These are phyloP conservation scores for Nyctibius grandis DNA, from an alignment of 2,797 vertebrate genomes.

Conservation along the genomic window DNA sequence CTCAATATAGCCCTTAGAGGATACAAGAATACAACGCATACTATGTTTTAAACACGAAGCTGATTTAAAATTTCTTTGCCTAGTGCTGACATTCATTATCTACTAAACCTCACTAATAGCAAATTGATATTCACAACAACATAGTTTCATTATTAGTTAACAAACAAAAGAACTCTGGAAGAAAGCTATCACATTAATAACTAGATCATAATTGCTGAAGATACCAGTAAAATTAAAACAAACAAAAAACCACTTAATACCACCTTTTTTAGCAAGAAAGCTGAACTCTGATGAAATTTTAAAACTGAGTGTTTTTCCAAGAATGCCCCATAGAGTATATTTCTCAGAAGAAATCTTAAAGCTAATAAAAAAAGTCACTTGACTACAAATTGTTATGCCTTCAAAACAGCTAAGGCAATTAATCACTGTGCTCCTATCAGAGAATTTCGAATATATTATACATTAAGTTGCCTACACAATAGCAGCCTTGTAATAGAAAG, in stretches of 20 bases:
- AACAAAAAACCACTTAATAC: neutral
- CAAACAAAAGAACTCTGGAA: neutral
- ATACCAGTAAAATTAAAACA: neutral
- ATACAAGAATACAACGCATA: neutral
- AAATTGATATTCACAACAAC: neutral
- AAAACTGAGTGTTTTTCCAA: neutral
- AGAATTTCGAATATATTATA: neutral
- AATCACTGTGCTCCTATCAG: neutral
- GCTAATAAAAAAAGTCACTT: neutral
- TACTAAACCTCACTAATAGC: neutral
- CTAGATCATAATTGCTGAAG: neutral
- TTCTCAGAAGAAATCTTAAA: neutral
- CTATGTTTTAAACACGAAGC: neutral
- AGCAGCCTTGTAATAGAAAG: neutral
- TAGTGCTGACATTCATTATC: neutral
- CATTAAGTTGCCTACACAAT: neutral
- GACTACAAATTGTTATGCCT: neutral
- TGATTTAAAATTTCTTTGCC: neutral
- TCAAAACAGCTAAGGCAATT: neutral
- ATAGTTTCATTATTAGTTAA: neutral
- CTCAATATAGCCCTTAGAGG: neutral
- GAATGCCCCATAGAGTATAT: neutral
- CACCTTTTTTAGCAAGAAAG: neutral
- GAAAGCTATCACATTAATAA: neutral
- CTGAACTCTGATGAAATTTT: neutral